These are phyloP conservation scores for Uria aalge DNA, from an alignment of 2,113 vertebrate species.

Conservation along the genomic window DNA sequence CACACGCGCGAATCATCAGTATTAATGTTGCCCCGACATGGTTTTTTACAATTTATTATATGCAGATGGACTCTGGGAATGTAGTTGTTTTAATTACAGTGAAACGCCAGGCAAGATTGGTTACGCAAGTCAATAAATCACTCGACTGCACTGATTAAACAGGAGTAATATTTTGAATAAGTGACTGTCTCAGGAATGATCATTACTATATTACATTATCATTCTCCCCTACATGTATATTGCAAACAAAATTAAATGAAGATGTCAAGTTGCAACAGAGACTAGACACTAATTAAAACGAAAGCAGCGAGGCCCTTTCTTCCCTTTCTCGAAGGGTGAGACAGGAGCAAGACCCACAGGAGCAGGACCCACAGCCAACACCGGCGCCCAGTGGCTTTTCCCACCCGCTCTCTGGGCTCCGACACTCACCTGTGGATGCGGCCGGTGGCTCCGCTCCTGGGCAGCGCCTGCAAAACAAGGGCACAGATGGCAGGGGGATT, in stretches of 20 bases:
- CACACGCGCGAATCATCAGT: neutral
- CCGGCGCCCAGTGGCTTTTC: fast-evolving
- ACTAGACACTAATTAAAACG: constrained; percentile 43
- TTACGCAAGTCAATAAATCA: constrained; percentile 68
- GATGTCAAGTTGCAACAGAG: constrained; percentile 45
- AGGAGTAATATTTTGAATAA: constrained; percentile 66
- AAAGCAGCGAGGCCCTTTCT: neutral
- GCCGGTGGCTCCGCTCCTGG: fast-evolving
- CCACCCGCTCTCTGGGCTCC: neutral
- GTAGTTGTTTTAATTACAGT: constrained; percentile 51
- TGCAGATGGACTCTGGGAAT: constrained; percentile 13
- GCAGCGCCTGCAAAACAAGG: neutral
- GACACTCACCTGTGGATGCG: fast-evolving
- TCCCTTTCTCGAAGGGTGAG: neutral
- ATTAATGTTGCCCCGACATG: neutral
- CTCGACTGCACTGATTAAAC: constrained; percentile 57
- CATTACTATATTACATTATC: constrained; percentile 53
- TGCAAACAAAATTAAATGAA: constrained; percentile 71
- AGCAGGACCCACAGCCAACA: neutral
- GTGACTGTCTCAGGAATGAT: constrained; percentile 56
- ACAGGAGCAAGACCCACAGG: neutral
- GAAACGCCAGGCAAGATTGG: constrained; percentile 21
- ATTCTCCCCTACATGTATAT: constrained; percentile 46
- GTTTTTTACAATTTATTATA: neutral
- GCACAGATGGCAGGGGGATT: neutral